Evolutionary conservation across 2,888 invertebrate genomes (phyloP).

Genomic region (Eupithecia vulgata): DNA sequence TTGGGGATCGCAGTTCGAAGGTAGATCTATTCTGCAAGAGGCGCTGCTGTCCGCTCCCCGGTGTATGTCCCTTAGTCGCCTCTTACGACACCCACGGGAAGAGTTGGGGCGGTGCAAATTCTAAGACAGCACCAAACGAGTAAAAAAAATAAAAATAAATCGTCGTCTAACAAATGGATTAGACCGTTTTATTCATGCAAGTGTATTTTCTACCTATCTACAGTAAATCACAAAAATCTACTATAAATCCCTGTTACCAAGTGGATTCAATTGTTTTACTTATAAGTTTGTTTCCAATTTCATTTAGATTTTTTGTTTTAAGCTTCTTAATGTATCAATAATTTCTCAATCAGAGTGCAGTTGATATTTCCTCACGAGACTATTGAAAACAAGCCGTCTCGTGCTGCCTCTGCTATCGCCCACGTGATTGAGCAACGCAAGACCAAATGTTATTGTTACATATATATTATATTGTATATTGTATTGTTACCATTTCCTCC

Average conservation of each 20-base stretch:
- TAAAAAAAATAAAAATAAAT: no score
- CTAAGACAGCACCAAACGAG: no score
- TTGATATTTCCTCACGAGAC: conserved; percentile 33
- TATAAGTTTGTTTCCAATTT: background rate
- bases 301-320: background rate
- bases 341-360: background rate
- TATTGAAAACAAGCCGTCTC: conserved; percentile 22
- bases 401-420: conserved; percentile 14
- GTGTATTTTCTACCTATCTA: background rate
- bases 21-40: no score
- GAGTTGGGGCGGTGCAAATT: no score
- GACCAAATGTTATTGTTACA: conserved; percentile 32
- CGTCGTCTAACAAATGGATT: background rate
- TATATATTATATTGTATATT: background rate
- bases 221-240: background rate
- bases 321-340: conserved; percentile 9
- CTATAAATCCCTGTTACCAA: background rate
- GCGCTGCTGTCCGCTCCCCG: no score
- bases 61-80: no score
- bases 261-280: background rate
- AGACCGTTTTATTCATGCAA: background rate
- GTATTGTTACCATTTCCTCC: conserved; percentile 25
- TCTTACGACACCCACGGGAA: no score
- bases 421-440: conserved; percentile 30
- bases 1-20: no score